Percentiles rank a stretch among this genome's conserved stretches.
phyloP scores from a whole-genome alignment of 1,140 invertebrate genomes.

The Aphis craccivora region DNA sequence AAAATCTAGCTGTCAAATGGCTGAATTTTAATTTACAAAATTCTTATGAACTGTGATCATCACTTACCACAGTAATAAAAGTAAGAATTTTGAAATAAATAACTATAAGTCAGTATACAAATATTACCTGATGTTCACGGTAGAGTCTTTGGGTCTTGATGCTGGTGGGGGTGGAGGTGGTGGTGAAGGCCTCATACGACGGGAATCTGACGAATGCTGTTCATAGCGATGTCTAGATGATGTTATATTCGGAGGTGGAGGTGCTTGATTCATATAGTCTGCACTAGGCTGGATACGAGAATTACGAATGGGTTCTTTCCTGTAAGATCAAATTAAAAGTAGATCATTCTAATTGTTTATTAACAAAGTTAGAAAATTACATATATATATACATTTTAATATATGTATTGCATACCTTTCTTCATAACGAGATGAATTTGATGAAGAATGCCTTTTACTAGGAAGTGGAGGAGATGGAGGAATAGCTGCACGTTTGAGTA shows the following conservation, averaged over 20 bases:
- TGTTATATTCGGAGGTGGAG: constrained; percentile 53
- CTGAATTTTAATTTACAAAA: constrained; percentile 30
- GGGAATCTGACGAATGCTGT: constrained; percentile 41
- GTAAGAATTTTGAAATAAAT: background rate
- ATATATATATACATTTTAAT: background rate
- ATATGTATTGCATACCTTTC: constrained; percentile 15
- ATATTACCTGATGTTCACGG: constrained; percentile 48
- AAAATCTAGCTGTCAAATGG: constrained; percentile 45
- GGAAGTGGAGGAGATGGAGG: constrained; percentile 62
- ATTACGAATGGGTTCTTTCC: constrained; percentile 50
- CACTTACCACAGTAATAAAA: background rate
- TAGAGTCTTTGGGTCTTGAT: constrained; percentile 47
- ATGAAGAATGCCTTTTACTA: constrained; percentile 54
- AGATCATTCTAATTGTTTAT: background rate
- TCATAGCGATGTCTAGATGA: constrained; percentile 55
- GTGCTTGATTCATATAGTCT: constrained; percentile 49
- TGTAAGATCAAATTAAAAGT: background rate
- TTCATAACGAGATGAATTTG: constrained; percentile 53
- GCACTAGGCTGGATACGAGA: constrained; percentile 37
- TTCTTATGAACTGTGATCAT: background rate
- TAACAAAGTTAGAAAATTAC: background rate
- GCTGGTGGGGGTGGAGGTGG: constrained; percentile 47
- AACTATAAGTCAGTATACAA: background rate
- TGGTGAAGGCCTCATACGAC: constrained; percentile 44
- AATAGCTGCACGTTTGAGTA: constrained; percentile 41